These are phyloP conservation scores for Peromyscus attwateri DNA, from an alignment of 2,797 vertebrate genomes.

Conservation along the genomic window DNA sequence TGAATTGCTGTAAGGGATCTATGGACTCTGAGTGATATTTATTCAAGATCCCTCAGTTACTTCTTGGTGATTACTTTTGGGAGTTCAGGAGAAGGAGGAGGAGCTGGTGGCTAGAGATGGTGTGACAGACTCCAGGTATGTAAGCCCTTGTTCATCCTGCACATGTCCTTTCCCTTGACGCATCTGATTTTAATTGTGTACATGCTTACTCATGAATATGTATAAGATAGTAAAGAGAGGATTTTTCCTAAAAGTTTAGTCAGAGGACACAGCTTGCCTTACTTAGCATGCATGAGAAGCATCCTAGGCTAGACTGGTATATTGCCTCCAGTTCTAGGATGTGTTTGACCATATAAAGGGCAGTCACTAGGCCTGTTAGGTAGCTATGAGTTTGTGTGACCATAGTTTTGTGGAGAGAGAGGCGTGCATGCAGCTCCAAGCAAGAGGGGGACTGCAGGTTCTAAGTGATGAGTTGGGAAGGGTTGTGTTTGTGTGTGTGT, in stretches of 20 bases:
- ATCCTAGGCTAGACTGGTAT: neutral
- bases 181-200: neutral
- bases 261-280: neutral
- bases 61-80: neutral
- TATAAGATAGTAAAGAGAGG: neutral
- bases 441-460: neutral
- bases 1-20: neutral
- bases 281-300: neutral
- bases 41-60: neutral
- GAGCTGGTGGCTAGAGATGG: neutral
- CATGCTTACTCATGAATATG: neutral
- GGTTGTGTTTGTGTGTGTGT: neutral
- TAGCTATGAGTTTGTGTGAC: neutral
- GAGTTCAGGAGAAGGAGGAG: neutral
- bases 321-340: neutral
- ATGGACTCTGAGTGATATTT: neutral
- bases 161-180: neutral
- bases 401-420: neutral
- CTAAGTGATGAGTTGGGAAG: neutral
- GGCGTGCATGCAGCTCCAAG: neutral
- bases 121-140: neutral
- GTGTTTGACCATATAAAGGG: neutral
- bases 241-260: neutral
- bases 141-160: neutral
- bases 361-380: neutral